Percentiles rank a stretch among this genome's conserved stretches.
Conservation (phyloP, 2,797 vertebrate species). For the Mus spretus region DNA sequence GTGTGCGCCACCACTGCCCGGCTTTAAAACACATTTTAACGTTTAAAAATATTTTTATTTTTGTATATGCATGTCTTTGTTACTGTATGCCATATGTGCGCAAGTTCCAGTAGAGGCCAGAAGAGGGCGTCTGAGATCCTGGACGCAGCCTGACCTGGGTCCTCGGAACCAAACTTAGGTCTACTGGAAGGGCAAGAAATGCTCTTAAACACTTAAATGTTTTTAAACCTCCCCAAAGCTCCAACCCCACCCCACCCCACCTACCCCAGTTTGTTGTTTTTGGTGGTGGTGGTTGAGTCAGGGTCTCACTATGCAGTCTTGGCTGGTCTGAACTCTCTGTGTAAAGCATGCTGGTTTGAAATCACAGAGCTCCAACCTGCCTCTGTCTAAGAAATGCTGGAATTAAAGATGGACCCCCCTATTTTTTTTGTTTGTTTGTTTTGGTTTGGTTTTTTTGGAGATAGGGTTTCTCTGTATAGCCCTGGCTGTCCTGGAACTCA, state of each 20-base stretch:
- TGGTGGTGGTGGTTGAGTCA: neutral
- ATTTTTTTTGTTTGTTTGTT: neutral
- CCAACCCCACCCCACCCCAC: neutral
- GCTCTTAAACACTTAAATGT: neutral
- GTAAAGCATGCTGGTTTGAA: neutral
- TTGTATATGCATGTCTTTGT: neutral
- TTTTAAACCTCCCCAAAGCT: neutral
- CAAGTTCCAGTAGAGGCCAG: neutral
- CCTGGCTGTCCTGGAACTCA: too few relatives aligned
- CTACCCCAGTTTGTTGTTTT: neutral
- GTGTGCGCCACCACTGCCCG: too few relatives aligned
- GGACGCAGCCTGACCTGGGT: neutral
- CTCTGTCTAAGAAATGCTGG: neutral
- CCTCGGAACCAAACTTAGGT: neutral
- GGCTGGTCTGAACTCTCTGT: neutral
- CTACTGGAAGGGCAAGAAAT: neutral
- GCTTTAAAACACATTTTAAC: conserved; percentile 17
- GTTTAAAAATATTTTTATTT: neutral
- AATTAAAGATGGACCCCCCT: neutral
- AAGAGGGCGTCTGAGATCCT: neutral
- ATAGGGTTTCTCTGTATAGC: too few relatives aligned
- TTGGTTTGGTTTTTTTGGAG: too few relatives aligned
- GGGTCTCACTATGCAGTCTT: neutral
- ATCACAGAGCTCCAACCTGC: neutral
- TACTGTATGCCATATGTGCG: neutral